These are phyloP conservation scores for Centropus bengalensis DNA, from an alignment of 2,113 vertebrate genomes.

Conservation along the genomic window DNA sequence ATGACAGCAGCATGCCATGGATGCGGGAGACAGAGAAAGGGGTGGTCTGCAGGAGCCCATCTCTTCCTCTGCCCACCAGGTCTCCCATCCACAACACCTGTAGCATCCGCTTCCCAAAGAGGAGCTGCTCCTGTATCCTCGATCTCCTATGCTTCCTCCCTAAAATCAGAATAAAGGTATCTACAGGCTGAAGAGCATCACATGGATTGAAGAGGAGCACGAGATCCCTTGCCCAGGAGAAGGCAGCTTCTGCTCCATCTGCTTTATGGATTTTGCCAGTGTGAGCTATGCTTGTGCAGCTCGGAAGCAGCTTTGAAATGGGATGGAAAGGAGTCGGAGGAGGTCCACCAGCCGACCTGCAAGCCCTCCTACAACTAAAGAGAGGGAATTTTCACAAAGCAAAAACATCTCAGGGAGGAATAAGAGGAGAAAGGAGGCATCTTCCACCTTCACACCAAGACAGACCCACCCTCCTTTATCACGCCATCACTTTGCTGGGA, in stretches of 20 bases:
- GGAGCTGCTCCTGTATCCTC: neutral
- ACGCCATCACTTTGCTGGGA: neutral
- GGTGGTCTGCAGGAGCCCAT: neutral
- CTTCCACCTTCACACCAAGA: neutral
- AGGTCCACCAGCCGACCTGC: neutral
- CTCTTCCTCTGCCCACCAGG: neutral
- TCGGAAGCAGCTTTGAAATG: neutral
- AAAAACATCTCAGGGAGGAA: neutral
- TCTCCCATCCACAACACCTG: neutral
- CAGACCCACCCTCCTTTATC: neutral
- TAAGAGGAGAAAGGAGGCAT: neutral
- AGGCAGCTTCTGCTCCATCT: neutral
- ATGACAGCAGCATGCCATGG: neutral
- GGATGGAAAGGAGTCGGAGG: neutral
- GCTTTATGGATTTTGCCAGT: neutral
- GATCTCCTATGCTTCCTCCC: neutral
- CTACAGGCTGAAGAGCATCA: neutral
- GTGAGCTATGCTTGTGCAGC: neutral
- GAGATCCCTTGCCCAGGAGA: neutral
- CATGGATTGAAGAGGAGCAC: neutral
- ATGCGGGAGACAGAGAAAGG: neutral
- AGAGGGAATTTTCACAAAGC: neutral
- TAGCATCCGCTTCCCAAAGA: neutral
- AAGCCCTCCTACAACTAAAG: neutral
- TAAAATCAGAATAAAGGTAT: neutral